phyloP scores from a whole-genome alignment of 2,888 invertebrate genomes.

The Calliscelio sp. region DNA sequence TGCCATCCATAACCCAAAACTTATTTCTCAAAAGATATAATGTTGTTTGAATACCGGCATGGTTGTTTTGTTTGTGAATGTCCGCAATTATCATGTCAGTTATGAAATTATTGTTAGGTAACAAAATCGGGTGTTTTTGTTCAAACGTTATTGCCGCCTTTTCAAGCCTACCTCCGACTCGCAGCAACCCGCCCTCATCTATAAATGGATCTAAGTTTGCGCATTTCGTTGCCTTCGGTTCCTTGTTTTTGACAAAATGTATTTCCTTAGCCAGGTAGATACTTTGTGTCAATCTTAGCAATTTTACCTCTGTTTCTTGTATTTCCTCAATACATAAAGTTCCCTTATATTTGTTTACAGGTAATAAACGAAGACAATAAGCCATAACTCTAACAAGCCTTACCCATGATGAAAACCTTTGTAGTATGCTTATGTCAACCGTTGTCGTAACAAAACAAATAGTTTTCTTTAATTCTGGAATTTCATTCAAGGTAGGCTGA shows the following conservation, averaged over 20 bases:
- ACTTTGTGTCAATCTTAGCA: neutral
- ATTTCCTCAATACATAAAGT: neutral
- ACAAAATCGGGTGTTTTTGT: neutral
- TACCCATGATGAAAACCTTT: neutral
- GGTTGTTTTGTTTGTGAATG: neutral
- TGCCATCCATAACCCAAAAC: neutral
- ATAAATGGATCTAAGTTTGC: neutral
- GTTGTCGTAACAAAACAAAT: no score
- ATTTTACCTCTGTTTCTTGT: neutral
- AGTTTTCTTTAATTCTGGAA: neutral
- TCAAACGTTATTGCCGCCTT: neutral
- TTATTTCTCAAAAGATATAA: neutral
- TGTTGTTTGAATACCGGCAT: neutral
- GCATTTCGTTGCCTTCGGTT: neutral
- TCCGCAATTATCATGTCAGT: slow-evolving; percentile 39
- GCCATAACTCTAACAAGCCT: neutral
- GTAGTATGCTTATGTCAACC: no score
- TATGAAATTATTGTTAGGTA: slow-evolving; percentile 41
- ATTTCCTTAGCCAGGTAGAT: neutral
- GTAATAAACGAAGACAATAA: no score
- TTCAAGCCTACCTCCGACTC: neutral
- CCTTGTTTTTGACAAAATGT: neutral
- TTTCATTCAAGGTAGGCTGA: no score
- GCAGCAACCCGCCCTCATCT: neutral
- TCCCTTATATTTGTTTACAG: neutral